Evolutionary conservation across 2,113 vertebrate genomes (phyloP).

Genomic region (Agelaius tricolor): DNA sequence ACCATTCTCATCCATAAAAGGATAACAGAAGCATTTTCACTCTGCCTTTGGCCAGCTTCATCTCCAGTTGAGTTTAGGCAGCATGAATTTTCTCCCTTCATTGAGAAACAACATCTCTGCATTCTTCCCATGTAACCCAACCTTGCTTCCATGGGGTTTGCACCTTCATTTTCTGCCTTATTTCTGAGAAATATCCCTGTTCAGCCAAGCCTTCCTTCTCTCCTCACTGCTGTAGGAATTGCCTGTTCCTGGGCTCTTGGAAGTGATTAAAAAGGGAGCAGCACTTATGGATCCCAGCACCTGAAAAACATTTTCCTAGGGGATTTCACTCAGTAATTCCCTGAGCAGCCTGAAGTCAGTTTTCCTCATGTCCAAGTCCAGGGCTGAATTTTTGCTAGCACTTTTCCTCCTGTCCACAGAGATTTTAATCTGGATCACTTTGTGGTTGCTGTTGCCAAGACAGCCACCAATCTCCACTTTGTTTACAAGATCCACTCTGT

Average conservation of each 20-base stretch:
- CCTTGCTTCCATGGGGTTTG: not conserved
- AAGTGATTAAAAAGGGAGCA: not conserved
- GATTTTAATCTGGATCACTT: not conserved
- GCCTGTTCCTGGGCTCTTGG: not conserved
- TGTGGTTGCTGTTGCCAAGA: not conserved
- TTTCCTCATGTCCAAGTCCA: not conserved
- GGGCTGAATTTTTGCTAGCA: not conserved
- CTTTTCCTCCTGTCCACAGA: not conserved
- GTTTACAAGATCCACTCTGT: not conserved
- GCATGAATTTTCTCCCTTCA: not conserved
- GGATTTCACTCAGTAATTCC: not conserved
- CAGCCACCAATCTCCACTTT: rapidly evolving
- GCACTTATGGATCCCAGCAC: too few relatives aligned
- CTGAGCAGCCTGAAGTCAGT: not conserved
- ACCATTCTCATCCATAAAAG: too few relatives aligned
- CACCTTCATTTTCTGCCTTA: not conserved
- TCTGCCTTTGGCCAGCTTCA: not conserved
- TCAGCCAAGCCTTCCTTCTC: not conserved
- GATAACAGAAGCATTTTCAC: not conserved
- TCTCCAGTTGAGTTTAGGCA: not conserved
- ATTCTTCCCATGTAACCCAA: not conserved
- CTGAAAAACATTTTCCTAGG: not conserved
- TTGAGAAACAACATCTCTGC: not conserved
- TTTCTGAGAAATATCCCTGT: not conserved
- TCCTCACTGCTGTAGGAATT: not conserved